Conservation (phyloP, 1,140 invertebrate genomes). For the Bombus breviceps region DNA sequence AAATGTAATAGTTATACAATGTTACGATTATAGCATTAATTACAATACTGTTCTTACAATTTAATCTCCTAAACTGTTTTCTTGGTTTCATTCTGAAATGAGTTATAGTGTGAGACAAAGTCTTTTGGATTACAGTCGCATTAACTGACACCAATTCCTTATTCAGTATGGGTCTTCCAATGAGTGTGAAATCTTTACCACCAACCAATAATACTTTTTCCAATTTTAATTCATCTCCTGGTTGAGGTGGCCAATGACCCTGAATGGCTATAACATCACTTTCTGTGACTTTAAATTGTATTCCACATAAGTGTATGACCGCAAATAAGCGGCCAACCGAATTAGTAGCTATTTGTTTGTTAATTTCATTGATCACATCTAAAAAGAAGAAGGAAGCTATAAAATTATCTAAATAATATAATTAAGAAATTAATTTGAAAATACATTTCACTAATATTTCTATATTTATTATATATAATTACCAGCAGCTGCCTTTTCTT, state of each 20-base stretch:
- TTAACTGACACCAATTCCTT: slow-evolving; percentile 89
- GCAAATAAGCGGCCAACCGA: slow-evolving; percentile 92
- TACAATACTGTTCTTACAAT: slow-evolving; percentile 83
- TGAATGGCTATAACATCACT: slow-evolving; percentile 93
- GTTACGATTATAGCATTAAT: background rate
- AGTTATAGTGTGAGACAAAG: slow-evolving; percentile 91
- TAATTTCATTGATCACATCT: slow-evolving; percentile 84
- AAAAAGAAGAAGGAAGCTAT: slow-evolving; percentile 52
- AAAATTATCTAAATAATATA: background rate
- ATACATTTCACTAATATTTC: background rate
- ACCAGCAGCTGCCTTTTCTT: slow-evolving; percentile 70
- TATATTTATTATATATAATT: slow-evolving; percentile 6
- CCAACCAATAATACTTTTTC: slow-evolving; percentile 95
- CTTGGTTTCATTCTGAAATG: slow-evolving; percentile 89
- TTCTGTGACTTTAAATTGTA: slow-evolving; percentile 93
- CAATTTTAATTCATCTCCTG: slow-evolving; percentile 91
- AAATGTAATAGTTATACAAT: background rate
- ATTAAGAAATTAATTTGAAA: slow-evolving; percentile 4
- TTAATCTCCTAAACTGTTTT: slow-evolving; percentile 90
- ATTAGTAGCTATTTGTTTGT: slow-evolving; percentile 83
- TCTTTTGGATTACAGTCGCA: slow-evolving; percentile 95
- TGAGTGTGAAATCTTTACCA: slow-evolving; percentile 92
- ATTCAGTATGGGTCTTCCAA: slow-evolving; percentile 92
- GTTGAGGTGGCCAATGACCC: slow-evolving; percentile 91
- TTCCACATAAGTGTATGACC: slow-evolving; percentile 91